phyloP scores from a whole-genome alignment of 2,888 invertebrate species.

The Strigamia crassipes region DNA sequence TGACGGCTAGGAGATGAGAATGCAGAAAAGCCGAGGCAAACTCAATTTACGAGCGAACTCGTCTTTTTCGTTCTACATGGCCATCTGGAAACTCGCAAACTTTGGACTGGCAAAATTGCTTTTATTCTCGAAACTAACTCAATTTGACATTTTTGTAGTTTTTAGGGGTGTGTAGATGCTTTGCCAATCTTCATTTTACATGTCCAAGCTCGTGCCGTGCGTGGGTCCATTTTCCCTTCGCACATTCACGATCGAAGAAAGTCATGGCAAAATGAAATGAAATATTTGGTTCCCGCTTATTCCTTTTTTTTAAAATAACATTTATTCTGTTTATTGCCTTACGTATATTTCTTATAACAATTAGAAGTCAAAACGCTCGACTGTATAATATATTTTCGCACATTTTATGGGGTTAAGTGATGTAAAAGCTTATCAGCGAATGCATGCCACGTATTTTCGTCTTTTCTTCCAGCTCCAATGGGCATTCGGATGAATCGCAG shows the following conservation, averaged over 20 bases:
- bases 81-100: constrained; percentile 16
- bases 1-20: not conserved
- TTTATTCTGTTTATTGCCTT: too few species aligned
- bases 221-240: not conserved
- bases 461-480: constrained; percentile 16
- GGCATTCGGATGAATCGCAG: constrained; percentile 4
- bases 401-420: not conserved
- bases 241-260: not conserved
- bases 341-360: not conserved
- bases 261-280: not conserved
- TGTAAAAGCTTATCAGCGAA: not conserved
- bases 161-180: not conserved
- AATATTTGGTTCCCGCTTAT: not conserved
- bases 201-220: not conserved
- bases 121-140: not conserved
- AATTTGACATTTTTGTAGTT: constrained; percentile 1
- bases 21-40: not conserved
- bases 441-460: not conserved
- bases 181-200: not conserved
- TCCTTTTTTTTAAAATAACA: too few species aligned
- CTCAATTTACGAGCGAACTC: not conserved
- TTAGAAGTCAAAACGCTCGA: not conserved
- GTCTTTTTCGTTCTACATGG: not conserved
- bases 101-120: not conserved
- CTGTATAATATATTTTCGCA: not conserved